phyloP scores from a whole-genome alignment of 1,140 invertebrate genomes.

The Phortica variegata region DNA sequence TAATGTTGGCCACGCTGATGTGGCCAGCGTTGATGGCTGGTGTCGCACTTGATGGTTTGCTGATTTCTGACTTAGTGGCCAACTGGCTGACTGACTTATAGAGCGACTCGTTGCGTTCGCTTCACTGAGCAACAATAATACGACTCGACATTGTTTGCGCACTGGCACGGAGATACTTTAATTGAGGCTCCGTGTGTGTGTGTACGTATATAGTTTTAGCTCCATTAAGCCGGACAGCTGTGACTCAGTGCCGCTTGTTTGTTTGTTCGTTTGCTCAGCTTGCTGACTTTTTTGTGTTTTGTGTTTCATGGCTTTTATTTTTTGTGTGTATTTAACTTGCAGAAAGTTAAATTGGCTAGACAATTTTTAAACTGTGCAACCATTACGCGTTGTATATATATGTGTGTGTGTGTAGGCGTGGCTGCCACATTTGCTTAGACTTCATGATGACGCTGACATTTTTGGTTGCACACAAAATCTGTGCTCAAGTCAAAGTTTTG shows the following conservation, averaged over 20 bases:
- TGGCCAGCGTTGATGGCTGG: slow-evolving; percentile 13
- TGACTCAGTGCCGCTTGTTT: slow-evolving; percentile 4
- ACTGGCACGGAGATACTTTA: slow-evolving; percentile 19
- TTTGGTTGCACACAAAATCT: too few relatives aligned
- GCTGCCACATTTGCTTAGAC: too few relatives aligned
- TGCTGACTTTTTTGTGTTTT: neutral
- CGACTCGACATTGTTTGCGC: slow-evolving; percentile 21
- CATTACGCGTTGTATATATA: neutral
- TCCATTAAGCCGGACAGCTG: slow-evolving; percentile 30
- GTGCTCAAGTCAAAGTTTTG: too few relatives aligned
- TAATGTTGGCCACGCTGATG: slow-evolving; percentile 5
- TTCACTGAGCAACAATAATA: slow-evolving; percentile 44
- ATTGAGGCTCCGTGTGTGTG: neutral
- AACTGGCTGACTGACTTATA: too few relatives aligned
- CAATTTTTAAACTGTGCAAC: slow-evolving; percentile 27
- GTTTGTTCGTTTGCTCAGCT: slow-evolving; percentile 27
- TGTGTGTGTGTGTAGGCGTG: too few relatives aligned
- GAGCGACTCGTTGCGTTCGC: slow-evolving; percentile 1
- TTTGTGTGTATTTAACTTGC: too few relatives aligned
- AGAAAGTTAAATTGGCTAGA: slow-evolving; percentile 34
- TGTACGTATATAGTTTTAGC: slow-evolving; percentile 29
- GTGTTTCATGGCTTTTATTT: too few relatives aligned
- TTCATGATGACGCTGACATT: too few relatives aligned
- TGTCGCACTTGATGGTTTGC: slow-evolving; percentile 13
- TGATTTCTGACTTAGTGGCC: too few relatives aligned